Base-by-base conservation (phyloP, 1,140 invertebrate species). In the Polypedilum vanderplanki region DNA sequence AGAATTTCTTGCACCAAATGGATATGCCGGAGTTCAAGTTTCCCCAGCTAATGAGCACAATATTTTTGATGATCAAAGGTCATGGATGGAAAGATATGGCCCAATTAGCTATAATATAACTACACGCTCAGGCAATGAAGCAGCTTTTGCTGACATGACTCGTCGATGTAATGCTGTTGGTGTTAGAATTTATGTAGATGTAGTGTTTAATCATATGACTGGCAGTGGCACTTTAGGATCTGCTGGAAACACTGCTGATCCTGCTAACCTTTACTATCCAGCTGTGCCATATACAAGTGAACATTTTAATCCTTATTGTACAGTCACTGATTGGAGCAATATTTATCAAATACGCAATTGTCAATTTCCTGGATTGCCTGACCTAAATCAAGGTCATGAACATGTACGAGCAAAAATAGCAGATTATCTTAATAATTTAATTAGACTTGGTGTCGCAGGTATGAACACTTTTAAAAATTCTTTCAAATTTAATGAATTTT, bases 41-140 rank as follows among this genome's bases (percentile, higher is more conserved):
- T 76, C 65, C 7, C 65, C 65, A 22, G 17, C 17, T 1, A 70
- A 70, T 70, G 83, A 85, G 77, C 88, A 57, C 10, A 88, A 20
- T 91, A 85, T 79, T 88, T 84, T 73, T 12, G 33, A 15, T 33
- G 20, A 20, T 10, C 79, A 80, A 4, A 87, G 89, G 75, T 88
- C 86, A 78, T 93, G 86, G 93, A 93, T 87, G 84, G 91, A 94
- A 81, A 83, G 93, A 3, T 95, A 95, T 77, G 93, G 95, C 81
- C 91, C 92, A 0, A 88, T 95, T 75, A 93, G 92, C 10, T 96
- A 95, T 81, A 86, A 87, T 24, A 81, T 93, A n/a, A 78, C 78
- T 0, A 92, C 90, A 3, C 83, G 93, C 74, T 92, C 91, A 75
- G 94, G 94, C 18, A 87, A 87, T 76, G 86, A 88, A 78, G 76